phyloP scores from a whole-genome alignment of 2,888 invertebrate genomes.

The Selenia dentaria region DNA sequence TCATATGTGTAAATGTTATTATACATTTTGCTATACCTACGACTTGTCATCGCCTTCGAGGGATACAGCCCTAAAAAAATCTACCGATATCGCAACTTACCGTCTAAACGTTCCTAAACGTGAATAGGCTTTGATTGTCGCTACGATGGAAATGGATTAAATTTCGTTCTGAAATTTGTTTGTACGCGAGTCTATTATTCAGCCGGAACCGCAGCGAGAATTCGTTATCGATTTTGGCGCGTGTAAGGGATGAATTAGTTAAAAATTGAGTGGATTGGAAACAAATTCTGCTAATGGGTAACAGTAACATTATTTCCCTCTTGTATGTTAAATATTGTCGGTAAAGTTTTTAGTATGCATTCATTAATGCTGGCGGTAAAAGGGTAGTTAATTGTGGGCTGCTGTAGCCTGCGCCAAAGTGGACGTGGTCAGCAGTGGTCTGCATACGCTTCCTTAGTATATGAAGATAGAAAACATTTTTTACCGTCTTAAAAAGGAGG shows the following conservation, averaged over 20 bases:
- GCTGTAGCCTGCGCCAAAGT: too few species aligned
- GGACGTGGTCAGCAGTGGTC: too few species aligned
- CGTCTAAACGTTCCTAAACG: constrained; percentile 12
- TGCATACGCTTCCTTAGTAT: too few species aligned
- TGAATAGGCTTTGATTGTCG: constrained; percentile 46
- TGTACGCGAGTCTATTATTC: constrained; percentile 23
- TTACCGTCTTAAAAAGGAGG: too few species aligned
- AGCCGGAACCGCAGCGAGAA: constrained; percentile 13
- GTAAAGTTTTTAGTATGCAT: too few species aligned
- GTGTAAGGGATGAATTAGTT: constrained; percentile 8
- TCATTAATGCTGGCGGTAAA: too few species aligned
- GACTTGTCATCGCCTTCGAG: too few species aligned
- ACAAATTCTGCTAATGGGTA: background rate
- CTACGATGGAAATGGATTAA: constrained; percentile 34
- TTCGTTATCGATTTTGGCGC: constrained; percentile 6
- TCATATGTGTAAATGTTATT: too few species aligned
- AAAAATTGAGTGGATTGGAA: constrained; percentile 7
- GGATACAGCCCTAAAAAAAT: too few species aligned
- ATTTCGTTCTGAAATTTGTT: constrained; percentile 29
- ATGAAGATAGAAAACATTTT: too few species aligned
- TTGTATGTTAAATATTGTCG: background rate
- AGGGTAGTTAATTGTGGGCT: too few species aligned
- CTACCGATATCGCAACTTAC: constrained; percentile 1
- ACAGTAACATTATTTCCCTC: background rate
- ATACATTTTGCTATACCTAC: too few species aligned